Evolutionary conservation across 2,888 invertebrate species (phyloP), one percentile per base, ranked within the genome.

Genomic region (Saturnia pavonia): DNA sequence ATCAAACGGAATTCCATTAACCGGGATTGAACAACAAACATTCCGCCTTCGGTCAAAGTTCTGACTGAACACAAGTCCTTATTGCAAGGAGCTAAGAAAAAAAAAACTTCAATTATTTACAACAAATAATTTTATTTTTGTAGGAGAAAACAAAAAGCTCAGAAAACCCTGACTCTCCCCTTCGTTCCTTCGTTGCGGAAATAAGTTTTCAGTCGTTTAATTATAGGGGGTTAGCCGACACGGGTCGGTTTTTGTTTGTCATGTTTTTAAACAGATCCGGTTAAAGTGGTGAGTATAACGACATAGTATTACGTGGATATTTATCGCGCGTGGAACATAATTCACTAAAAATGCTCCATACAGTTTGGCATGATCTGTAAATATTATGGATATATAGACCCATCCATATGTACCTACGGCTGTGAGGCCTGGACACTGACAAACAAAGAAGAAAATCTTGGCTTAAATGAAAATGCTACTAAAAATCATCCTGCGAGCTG

Each of bases 71-170:
- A 65, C 65, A 65, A 65, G 40, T n/a, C 34, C n/a, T 65, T 65
- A 65, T 65, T 40, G n/a, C 40, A 34, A 19, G 40, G n/a, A n/a
- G 65, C 40, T 65, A n/a, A 40, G 65, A 40, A 65, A 40, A 34
- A 63, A 63, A 65, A 40, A 65, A 65, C 65, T 9, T 9, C 40
- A 40, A 65, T 65, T n/a, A 65, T 40, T 65, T n/a, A 65, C 34
- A 65, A 7, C 65, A 40, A 65, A 65, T 65, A 65, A 65, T 65
- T 65, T 65, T 60, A 60, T 27, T 40, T 65, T n/a, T 65, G 11
- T n/a, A 12, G 65, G n/a, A 65, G 57, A 27, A 14, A 14, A 60
- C 25, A 65, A n/a, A 65, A 65, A 63, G 34, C 40, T 11, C 65
- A 40, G 19, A 40, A 34, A 63, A 34, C 63, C 34, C 63, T 34